A percentile compares a stretch with the other conserved stretches of the same genome.
Evolutionary conservation across 1,140 invertebrate species (phyloP).

Genomic region (Philaenus spumarius): DNA sequence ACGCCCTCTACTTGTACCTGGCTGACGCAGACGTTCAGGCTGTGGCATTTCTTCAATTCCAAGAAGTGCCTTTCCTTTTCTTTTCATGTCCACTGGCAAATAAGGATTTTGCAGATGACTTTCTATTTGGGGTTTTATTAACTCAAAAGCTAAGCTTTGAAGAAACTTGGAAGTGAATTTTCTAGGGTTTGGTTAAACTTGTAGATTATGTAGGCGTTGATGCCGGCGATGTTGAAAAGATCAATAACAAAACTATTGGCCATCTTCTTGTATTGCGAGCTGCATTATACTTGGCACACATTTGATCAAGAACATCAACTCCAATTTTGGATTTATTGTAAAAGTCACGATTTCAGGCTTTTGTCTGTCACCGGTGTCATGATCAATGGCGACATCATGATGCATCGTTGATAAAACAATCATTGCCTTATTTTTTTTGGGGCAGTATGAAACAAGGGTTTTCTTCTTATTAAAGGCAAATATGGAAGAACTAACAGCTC

Average conservation of each 20-base stretch:
- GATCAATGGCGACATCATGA: constrained; percentile 12
- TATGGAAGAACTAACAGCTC: not conserved
- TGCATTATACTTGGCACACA: not conserved
- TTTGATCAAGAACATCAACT: too few species aligned
- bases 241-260: constrained; percentile 27
- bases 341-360: constrained; percentile 36
- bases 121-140: constrained; percentile 1
- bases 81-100: not conserved
- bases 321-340: constrained; percentile 39
- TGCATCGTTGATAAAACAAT: constrained; percentile 24
- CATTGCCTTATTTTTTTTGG: constrained; percentile 25
- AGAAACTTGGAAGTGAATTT: not conserved
- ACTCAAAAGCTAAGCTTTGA: not conserved
- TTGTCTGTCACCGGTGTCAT: constrained; percentile 16
- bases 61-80: not conserved
- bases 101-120: not conserved
- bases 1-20: not conserved
- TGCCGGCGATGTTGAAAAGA: constrained; percentile 8
- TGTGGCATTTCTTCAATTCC: not conserved
- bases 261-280: constrained; percentile 15
- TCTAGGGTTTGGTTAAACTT: too few species aligned
- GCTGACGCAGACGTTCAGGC: not conserved
- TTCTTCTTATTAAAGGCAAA: constrained; percentile 21
- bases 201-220: constrained; percentile 4
- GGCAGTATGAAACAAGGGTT: constrained; percentile 24